Evolutionary conservation across 2,888 invertebrate genomes (phyloP).

Genomic region (Drosophila macrospina): DNA sequence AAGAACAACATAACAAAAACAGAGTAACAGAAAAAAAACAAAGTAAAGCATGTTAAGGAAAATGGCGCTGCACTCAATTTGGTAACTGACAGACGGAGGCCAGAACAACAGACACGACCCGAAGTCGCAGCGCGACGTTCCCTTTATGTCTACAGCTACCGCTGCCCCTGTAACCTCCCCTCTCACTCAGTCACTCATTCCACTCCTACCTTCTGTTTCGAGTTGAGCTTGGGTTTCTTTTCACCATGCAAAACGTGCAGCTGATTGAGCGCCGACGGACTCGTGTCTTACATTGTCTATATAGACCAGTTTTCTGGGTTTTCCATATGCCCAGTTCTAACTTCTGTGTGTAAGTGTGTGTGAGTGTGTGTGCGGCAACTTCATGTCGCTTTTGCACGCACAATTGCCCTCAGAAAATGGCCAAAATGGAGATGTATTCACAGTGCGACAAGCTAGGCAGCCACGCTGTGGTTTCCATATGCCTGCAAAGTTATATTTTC

Average conservation of each 20-base stretch:
- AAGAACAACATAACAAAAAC: constrained; percentile 40
- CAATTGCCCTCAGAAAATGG: constrained; percentile 33
- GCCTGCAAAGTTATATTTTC: too few species aligned
- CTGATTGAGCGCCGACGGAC: constrained; percentile 48
- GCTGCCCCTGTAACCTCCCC: background rate
- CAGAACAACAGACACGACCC: constrained; percentile 38
- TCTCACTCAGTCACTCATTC: background rate
- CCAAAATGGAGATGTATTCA: constrained; percentile 3
- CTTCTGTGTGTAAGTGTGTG: constrained; percentile 24
- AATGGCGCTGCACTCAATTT: constrained; percentile 81
- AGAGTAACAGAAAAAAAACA: constrained; percentile 25
- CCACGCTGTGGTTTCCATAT: too few species aligned
- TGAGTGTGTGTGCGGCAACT: constrained; percentile 17
- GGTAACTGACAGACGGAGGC: constrained; percentile 73
- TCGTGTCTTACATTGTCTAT: constrained; percentile 60
- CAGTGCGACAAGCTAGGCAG: background rate
- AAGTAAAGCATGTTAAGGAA: constrained; percentile 71
- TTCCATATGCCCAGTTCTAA: constrained; percentile 62
- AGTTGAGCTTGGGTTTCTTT: constrained; percentile 64
- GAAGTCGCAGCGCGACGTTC: constrained; percentile 30
- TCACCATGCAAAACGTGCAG: constrained; percentile 57
- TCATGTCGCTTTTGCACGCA: constrained; percentile 47
- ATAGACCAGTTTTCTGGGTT: constrained; percentile 65
- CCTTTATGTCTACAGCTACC: constrained; percentile 40
- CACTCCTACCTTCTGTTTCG: constrained; percentile 2